These are phyloP conservation scores for Gadus macrocephalus DNA, from an alignment of 2,113 vertebrate genomes.

Conservation along the genomic window DNA sequence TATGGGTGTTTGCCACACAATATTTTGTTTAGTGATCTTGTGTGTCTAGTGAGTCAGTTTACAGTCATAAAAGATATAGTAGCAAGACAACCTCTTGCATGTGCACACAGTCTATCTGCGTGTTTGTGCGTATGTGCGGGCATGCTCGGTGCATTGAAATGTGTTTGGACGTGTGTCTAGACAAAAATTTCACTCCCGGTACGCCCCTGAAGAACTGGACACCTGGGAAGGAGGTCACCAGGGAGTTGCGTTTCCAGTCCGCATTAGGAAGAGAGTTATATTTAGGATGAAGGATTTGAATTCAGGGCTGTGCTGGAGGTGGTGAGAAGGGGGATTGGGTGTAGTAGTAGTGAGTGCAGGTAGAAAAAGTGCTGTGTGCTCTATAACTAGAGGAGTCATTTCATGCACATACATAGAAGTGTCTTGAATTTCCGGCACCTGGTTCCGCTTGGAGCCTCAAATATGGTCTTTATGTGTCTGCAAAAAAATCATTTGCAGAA, in stretches of 20 bases:
- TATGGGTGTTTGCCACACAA: no score
- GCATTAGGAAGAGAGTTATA: slow-evolving; percentile 56
- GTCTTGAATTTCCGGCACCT: no score
- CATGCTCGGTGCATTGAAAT: not conserved
- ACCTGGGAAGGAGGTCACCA: not conserved
- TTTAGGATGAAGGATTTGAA: slow-evolving; percentile 35
- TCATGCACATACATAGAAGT: no score
- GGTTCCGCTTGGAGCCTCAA: no score
- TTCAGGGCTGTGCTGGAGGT: not conserved
- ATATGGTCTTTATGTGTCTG: no score
- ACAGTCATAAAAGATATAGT: no score
- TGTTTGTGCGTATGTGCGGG: not conserved
- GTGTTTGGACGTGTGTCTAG: not conserved
- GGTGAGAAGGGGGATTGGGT: not conserved
- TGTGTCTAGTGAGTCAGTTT: no score
- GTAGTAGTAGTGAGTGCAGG: no score
- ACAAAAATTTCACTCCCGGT: not conserved
- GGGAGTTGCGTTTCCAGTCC: slow-evolving; percentile 41
- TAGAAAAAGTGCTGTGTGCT: no score
- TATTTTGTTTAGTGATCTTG: no score
- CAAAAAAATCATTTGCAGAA: no score
- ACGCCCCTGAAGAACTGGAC: slow-evolving; percentile 15
- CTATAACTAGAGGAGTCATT: no score
- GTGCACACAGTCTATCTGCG: slow-evolving; percentile 1
- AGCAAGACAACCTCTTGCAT: not conserved